These are phyloP conservation scores for Acanthaster planci DNA, from an alignment of 35 echinoderm and acorn worm genomes.

Conservation along the genomic window DNA sequence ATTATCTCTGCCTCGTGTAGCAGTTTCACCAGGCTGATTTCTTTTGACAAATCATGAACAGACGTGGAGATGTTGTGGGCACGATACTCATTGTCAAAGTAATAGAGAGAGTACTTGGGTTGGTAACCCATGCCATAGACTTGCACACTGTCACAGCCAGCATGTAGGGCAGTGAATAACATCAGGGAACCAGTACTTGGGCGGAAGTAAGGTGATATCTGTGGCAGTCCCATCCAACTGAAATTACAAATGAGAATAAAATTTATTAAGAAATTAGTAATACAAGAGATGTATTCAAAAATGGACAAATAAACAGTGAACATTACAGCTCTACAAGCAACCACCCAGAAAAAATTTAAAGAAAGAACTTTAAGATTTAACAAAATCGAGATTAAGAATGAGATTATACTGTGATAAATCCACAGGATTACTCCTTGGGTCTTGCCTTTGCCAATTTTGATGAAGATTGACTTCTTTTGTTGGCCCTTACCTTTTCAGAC, in stretches of 20 bases:
- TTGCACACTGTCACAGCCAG: slow-evolving; percentile 69
- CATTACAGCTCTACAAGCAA: no score
- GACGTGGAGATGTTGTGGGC: slow-evolving; percentile 46
- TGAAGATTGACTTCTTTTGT: no score
- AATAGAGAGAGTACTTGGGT: slow-evolving; percentile 63
- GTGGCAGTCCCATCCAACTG: slow-evolving; percentile 70
- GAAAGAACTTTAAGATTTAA: no score
- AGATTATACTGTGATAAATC: no score
- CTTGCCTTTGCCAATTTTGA: no score
- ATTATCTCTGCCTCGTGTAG: slow-evolving; percentile 64
- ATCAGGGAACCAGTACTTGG: slow-evolving; percentile 80
- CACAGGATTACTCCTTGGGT: no score
- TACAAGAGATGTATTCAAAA: no score
- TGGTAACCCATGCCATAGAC: slow-evolving; percentile 90
- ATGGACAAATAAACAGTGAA: no score
- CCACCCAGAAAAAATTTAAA: no score
- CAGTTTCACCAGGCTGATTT: slow-evolving; percentile 55
- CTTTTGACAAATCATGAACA: slow-evolving; percentile 70
- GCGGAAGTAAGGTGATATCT: slow-evolving; percentile 48
- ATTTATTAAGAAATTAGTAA: background rate
- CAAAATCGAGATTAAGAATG: no score
- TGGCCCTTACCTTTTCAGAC: no score
- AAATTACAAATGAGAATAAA: background rate
- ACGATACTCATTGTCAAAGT: slow-evolving; percentile 70
- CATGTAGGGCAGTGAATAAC: slow-evolving; percentile 78